Percentiles rank a stretch among this genome's conserved stretches.
These are phyloP conservation scores for Drosophila repleta DNA, from an alignment of 1,140 invertebrate species.

Conservation along the genomic window DNA sequence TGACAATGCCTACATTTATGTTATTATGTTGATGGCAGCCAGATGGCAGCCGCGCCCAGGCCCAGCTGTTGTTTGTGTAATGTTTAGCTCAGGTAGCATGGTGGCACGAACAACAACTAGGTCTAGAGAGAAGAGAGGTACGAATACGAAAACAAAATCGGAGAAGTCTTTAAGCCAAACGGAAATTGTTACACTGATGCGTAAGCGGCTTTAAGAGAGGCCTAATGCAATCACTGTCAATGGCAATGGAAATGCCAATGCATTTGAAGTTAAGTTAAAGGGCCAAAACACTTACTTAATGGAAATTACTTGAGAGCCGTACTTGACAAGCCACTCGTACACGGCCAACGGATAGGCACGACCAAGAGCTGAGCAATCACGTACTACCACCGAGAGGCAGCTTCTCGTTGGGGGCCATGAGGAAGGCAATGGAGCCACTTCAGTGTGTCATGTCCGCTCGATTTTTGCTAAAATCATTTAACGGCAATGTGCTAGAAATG, in stretches of 20 bases:
- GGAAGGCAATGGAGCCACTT: conserved; percentile 55
- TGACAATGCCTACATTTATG: conserved; percentile 31
- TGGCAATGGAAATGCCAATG: conserved; percentile 50
- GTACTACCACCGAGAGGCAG: conserved; percentile 43
- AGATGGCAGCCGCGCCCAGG: not conserved
- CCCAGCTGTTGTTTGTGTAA: conserved; percentile 66
- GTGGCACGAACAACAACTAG: not conserved
- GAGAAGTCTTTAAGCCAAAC: conserved; percentile 38
- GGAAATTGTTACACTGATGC: conserved; percentile 44
- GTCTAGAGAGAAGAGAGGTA: not conserved
- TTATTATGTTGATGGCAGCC: conserved; percentile 29
- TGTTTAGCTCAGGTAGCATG: conserved; percentile 55
- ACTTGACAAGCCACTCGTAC: conserved; percentile 52
- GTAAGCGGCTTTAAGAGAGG: conserved; percentile 55
- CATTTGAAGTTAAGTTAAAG: conserved; percentile 69
- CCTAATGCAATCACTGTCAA: conserved; percentile 67
- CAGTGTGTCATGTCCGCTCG: conserved; percentile 79
- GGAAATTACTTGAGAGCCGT: conserved; percentile 69
- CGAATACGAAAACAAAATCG: not conserved
- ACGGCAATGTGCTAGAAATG: conserved; percentile 69
- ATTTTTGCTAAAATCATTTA: conserved; percentile 82
- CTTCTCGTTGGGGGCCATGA: not conserved
- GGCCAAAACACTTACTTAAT: conserved; percentile 78
- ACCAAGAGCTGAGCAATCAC: conserved; percentile 67
- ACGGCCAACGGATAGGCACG: conserved; percentile 52